Percentiles rank a stretch among this genome's conserved stretches.
These are phyloP conservation scores for Drosophila neotestacea DNA, from an alignment of 2,888 invertebrate species.

Conservation along the genomic window DNA sequence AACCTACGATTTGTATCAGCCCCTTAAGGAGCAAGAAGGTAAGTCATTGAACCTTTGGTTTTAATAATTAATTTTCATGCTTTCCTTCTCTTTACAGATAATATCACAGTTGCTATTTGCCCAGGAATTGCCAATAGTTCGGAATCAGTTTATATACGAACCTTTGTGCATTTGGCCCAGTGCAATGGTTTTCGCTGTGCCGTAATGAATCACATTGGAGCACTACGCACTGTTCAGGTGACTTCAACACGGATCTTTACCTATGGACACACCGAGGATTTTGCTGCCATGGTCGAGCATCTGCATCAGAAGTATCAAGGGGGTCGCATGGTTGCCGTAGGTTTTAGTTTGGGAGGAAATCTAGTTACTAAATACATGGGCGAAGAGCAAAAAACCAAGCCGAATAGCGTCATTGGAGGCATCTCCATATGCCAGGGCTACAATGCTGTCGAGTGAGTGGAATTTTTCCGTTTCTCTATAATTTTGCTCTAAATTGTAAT, in stretches of 20 bases:
- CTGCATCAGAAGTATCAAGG: conserved; percentile 90
- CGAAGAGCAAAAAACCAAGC: conserved; percentile 88
- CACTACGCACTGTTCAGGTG: conserved; percentile 92
- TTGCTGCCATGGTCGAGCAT: conserved; percentile 92
- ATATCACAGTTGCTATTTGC: conserved; percentile 94
- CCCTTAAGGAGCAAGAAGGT: conserved; percentile 86
- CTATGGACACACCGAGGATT: conserved; percentile 96
- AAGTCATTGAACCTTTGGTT: conserved; percentile 12
- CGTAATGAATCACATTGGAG: conserved; percentile 97
- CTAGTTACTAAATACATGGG: conserved; percentile 96
- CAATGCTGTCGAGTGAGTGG: conserved; percentile 93
- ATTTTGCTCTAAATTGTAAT: not conserved
- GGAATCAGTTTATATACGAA: conserved; percentile 96
- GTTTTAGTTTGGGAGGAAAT: conserved; percentile 97
- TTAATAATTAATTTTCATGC: not conserved
- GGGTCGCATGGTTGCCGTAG: conserved; percentile 93
- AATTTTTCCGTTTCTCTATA: too few relatives aligned
- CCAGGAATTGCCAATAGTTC: conserved; percentile 98
- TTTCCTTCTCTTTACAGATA: conserved; percentile 87
- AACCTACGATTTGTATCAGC: conserved; percentile 96
- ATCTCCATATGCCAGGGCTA: conserved; percentile 98
- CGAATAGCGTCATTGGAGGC: conserved; percentile 92
- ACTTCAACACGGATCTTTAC: conserved; percentile 95
- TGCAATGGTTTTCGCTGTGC: conserved; percentile 96
- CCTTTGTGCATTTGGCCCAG: conserved; percentile 96